Evolutionary conservation across 37 sponge, comb jelly and placozoan species (phyloP).

Genomic region (Halichondria panicea): DNA sequence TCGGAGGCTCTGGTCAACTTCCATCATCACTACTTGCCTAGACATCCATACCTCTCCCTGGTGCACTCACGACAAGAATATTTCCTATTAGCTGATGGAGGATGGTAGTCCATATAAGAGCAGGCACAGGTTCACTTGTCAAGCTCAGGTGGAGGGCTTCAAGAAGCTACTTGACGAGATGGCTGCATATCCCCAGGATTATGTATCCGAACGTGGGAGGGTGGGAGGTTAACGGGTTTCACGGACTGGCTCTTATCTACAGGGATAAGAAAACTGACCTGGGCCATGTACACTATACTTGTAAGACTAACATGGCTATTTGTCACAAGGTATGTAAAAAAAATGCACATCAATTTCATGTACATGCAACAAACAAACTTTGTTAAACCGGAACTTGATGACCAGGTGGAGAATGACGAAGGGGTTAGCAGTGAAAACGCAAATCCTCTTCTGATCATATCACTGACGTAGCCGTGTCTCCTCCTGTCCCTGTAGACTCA

Average conservation of each 20-base stretch:
- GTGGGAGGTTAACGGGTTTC: constrained; percentile 1
- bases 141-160: constrained; percentile 1
- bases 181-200: not conserved
- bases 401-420: too few species aligned
- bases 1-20: constrained; percentile 24
- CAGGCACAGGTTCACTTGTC: constrained; percentile 8
- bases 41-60: constrained; percentile 12
- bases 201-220: not conserved
- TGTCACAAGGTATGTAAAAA: not conserved
- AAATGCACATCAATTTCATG: too few species aligned
- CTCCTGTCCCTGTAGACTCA: too few species aligned
- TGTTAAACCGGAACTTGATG: too few species aligned
- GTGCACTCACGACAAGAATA: constrained; percentile 30
- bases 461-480: too few species aligned
- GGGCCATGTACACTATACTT: not conserved
- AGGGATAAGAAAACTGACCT: constrained; percentile 1
- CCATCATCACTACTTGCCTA: constrained; percentile 25
- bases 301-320: constrained; percentile 18
- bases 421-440: too few species aligned
- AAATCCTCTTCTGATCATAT: too few species aligned
- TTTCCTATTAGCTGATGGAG: too few species aligned
- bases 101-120: constrained; percentile 6
- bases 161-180: not conserved
- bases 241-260: constrained; percentile 7
- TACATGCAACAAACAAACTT: too few species aligned